Evolutionary conservation across 2,113 vertebrate species (phyloP).

Genomic region (Gambusia affinis): DNA sequence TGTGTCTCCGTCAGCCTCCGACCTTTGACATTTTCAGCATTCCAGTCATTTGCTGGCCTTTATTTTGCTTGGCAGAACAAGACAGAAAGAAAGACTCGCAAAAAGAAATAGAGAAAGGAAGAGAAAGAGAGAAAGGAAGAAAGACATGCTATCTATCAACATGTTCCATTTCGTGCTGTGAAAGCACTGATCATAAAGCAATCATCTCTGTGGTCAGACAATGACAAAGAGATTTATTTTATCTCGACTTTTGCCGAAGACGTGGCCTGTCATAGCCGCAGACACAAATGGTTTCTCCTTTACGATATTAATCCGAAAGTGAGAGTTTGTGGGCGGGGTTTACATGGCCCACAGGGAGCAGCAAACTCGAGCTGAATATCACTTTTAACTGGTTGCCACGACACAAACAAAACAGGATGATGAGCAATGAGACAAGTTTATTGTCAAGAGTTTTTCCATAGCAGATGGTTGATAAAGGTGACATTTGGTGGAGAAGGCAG

Average conservation of each 20-base stretch:
- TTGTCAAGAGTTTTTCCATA: conserved; percentile 52
- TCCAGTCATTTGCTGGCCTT: conserved; percentile 71
- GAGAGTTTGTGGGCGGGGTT: conserved; percentile 43
- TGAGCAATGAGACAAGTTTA: conserved; percentile 25
- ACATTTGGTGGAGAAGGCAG: conserved; percentile 54
- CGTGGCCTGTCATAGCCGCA: not conserved
- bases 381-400: not conserved
- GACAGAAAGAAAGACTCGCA: not conserved
- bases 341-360: not conserved
- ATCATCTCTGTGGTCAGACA: not conserved
- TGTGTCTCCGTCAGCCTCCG: conserved; percentile 62
- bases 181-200: conserved; percentile 27
- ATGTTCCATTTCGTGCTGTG: conserved; percentile 24
- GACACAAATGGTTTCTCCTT: conserved; percentile 12
- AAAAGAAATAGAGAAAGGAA: conserved; percentile 5
- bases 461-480: conserved; percentile 40
- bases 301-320: conserved; percentile 42
- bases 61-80: conserved; percentile 63
- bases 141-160: not conserved
- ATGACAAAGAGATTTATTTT: conserved; percentile 24
- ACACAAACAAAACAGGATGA: conserved; percentile 15
- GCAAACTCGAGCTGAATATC: conserved; percentile 9
- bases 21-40: conserved; percentile 72
- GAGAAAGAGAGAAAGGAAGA: conserved; percentile 8
- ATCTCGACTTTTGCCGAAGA: not conserved